A percentile compares a stretch with the other conserved stretches of the same genome.
These are phyloP conservation scores for Sylvietta virens DNA, from an alignment of 2,113 vertebrate species.

Conservation along the genomic window DNA sequence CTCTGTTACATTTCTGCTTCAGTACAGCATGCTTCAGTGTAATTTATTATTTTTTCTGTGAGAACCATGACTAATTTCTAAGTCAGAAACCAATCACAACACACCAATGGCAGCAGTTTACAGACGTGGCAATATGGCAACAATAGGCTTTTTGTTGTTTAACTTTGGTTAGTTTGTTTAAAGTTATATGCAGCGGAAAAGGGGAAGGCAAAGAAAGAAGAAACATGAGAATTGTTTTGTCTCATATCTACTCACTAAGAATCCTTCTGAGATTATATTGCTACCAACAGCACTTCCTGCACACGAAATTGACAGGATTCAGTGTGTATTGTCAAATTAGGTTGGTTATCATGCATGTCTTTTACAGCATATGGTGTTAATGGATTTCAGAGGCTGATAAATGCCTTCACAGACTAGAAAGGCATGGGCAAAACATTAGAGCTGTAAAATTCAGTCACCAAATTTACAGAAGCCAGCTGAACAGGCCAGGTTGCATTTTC, in stretches of 20 bases:
- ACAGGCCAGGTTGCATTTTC: background rate
- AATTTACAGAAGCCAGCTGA: background rate
- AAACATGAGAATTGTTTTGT: conserved; percentile 2
- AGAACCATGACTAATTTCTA: background rate
- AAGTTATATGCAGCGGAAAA: background rate
- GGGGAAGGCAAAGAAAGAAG: background rate
- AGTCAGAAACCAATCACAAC: background rate
- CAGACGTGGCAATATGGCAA: background rate
- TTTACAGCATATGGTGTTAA: background rate
- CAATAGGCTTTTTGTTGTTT: background rate
- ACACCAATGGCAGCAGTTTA: background rate
- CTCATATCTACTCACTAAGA: conserved; percentile 30
- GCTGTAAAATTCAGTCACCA: background rate
- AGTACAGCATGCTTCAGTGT: background rate
- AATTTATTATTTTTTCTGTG: background rate
- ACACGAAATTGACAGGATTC: background rate
- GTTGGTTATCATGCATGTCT: background rate
- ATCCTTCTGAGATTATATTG: background rate
- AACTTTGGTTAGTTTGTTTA: conserved; percentile 14
- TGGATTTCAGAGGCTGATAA: background rate
- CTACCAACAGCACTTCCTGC: conserved; percentile 19
- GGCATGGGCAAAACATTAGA: background rate
- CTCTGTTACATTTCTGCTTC: background rate
- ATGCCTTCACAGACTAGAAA: background rate
- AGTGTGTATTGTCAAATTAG: background rate